Percentiles rank a stretch among this genome's conserved stretches.
Evolutionary conservation across 1,140 invertebrate genomes (phyloP).

Genomic region (Sminthurinus signatus): DNA sequence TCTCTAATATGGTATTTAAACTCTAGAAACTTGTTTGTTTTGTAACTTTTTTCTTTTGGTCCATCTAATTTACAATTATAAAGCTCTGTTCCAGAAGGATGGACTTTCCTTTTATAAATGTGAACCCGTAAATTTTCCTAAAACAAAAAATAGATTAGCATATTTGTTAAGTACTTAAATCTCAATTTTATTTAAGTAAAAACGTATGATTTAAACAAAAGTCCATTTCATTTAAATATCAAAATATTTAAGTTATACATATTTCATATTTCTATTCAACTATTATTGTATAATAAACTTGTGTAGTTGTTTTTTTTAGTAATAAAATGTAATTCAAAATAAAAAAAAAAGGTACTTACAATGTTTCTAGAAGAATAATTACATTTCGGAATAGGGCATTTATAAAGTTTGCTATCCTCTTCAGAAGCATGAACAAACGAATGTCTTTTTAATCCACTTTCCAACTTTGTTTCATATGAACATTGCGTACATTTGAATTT

Average conservation of each 20-base stretch:
- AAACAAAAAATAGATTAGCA: background rate
- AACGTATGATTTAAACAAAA: background rate
- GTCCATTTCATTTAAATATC: too few species aligned
- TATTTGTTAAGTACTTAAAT: background rate
- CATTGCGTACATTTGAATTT: conserved; percentile 9
- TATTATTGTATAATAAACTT: too few species aligned
- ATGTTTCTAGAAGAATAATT: conserved; percentile 13
- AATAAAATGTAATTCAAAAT: too few species aligned
- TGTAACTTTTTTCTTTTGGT: too few species aligned
- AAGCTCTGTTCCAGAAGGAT: background rate
- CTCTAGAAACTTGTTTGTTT: too few species aligned
- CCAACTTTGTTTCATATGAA: background rate
- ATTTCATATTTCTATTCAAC: too few species aligned
- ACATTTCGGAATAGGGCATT: conserved; percentile 22
- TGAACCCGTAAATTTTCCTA: conserved; percentile 24
- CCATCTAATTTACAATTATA: too few species aligned
- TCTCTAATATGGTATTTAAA: too few species aligned
- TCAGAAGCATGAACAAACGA: conserved; percentile 3
- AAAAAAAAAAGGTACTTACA: too few species aligned
- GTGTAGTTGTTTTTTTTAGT: too few species aligned
- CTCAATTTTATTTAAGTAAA: background rate
- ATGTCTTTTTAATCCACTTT: conserved; percentile 19
- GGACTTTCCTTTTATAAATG: conserved; percentile 8
- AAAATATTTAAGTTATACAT: too few species aligned
- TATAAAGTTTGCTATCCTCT: background rate